Evolutionary conservation across 2,888 invertebrate species (phyloP), one percentile per base, ranked within the genome.

Genomic region (Oxytorus armatus): DNA sequence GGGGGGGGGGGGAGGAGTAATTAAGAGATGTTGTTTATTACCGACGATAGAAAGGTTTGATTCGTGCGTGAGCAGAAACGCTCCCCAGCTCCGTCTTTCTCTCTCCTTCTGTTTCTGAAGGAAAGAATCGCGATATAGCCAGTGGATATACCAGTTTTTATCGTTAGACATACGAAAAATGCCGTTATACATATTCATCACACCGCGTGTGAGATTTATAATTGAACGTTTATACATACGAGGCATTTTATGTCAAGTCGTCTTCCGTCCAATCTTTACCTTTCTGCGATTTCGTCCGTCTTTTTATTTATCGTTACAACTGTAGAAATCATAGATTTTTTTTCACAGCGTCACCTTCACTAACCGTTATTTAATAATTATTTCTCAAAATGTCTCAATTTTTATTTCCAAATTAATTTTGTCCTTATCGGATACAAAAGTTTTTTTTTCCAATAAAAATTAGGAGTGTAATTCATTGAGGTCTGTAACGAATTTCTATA

Each of bases 61-160:
- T 42, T 44, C 25, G 39, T 11, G 42, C 18, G 42, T 42, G 25
- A 69, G 7, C 25, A 44, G 29, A 69, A 44, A 16, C n/a, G n/a
- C 18, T 7, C 55, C 69, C 29, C 18, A 18, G 42, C 42, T 36
- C 57, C 11, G 10, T 36, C 36, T 36, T 10, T 36, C 36, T 36
- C 36, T 36, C 36, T 36, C 36, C 23, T 8, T 23, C 1, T n/a
- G 1, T 51, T 3, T 23, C 4, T 21, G 49, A n/a, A 23, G 16
- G n/a, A 23, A 49, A 57, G 33, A 61, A 53, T 68, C 42, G 53
- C 14, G 47, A 55, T 42, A 63, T 51, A 11, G 25, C n/a, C 68
- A 33, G 65, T 70, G 63, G 57, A 74, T 49, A 63, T 74, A 61
- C 78, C 55, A 39, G 74, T 65, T 70, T 65, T 53, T 69, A 57